Evolutionary conservation across 2,888 invertebrate genomes (phyloP).

Genomic region (Punctoribates punctum): DNA sequence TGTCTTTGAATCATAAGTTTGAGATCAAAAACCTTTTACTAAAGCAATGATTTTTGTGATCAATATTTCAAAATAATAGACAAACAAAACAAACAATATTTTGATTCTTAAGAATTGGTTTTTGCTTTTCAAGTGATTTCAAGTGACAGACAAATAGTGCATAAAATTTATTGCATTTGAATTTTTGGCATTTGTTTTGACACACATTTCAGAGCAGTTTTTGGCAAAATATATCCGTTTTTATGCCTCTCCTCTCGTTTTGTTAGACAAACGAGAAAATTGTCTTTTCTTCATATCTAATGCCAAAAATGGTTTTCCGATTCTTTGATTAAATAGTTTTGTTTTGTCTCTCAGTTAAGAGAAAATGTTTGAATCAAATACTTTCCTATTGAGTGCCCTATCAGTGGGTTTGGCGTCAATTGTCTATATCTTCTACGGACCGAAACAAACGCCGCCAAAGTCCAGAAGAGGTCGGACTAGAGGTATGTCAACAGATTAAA

Average conservation of each 20-base stretch:
- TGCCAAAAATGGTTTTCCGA: neutral
- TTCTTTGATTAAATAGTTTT: neutral
- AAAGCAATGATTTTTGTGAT: too few relatives aligned
- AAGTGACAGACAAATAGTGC: slow-evolving; percentile 12
- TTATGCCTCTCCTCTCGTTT: neutral
- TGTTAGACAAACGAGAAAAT: neutral
- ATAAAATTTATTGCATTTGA: slow-evolving; percentile 5
- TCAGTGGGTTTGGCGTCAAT: neutral
- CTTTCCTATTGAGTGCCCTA: neutral
- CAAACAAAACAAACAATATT: neutral
- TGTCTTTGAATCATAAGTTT: neutral
- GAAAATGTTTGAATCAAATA: slow-evolving; percentile 28
- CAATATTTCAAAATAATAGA: neutral
- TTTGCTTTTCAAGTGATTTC: neutral
- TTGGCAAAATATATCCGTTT: neutral
- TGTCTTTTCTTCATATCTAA: neutral
- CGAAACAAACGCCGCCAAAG: neutral
- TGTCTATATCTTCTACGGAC: slow-evolving; percentile 29
- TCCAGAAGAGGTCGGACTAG: neutral
- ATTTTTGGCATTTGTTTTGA: slow-evolving; percentile 4
- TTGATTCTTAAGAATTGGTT: neutral
- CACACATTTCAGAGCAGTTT: slow-evolving; percentile 1
- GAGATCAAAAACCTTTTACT: slow-evolving; percentile 5
- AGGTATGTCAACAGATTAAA: neutral
- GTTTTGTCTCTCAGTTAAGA: neutral